These are phyloP conservation scores for Phrynosoma blainvillii DNA, from an alignment of 2,113 vertebrate species.

Conservation along the genomic window DNA sequence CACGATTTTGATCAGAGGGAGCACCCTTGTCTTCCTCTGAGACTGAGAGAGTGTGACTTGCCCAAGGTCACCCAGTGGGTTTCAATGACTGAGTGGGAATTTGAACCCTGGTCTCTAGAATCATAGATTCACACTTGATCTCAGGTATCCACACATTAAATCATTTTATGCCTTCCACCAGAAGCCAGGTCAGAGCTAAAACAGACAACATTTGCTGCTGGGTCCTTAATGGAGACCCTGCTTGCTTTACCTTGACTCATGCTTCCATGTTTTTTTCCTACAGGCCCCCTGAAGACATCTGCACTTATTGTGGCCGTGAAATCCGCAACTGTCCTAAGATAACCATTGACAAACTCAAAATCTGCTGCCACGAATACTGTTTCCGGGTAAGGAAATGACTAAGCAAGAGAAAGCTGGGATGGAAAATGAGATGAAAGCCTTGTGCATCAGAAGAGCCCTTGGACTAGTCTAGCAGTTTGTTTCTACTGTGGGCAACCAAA, in stretches of 20 bases:
- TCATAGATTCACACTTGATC: not conserved
- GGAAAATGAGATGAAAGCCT: not conserved
- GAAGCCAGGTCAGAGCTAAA: not conserved
- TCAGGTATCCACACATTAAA: too few species aligned
- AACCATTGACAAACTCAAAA: constrained; percentile 88
- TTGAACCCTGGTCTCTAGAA: not conserved
- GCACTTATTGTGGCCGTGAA: constrained; percentile 82
- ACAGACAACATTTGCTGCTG: not conserved
- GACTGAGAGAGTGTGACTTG: too few species aligned
- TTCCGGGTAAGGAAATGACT: constrained; percentile 80
- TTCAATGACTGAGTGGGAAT: too few species aligned
- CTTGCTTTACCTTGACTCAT: not conserved
- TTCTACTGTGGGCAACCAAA: too few species aligned
- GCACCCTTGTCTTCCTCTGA: too few species aligned
- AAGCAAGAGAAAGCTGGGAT: not conserved
- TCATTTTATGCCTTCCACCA: not conserved
- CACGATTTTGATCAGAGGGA: too few species aligned
- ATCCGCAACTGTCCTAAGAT: constrained; percentile 88
- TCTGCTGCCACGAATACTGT: constrained; percentile 86
- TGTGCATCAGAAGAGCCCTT: not conserved
- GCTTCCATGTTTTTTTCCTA: not conserved
- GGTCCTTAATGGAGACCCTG: not conserved
- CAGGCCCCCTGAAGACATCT: constrained; percentile 68
- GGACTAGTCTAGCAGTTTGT: too few species aligned
- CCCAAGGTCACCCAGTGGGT: too few species aligned